These are phyloP conservation scores for Scolopax mira DNA, from an alignment of 2,113 vertebrate species.

Conservation along the genomic window DNA sequence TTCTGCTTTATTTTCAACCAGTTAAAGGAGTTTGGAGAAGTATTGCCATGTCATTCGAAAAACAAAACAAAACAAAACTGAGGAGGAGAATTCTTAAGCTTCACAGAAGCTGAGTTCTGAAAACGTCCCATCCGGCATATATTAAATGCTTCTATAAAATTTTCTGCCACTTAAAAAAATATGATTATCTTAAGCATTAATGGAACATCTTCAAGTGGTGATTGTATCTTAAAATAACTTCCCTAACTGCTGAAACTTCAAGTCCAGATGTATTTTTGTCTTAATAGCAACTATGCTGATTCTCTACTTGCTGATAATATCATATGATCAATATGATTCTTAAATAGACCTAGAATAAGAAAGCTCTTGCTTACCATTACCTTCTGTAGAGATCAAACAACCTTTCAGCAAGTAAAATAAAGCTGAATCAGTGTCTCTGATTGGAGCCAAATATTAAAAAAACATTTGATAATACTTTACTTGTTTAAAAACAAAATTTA, in stretches of 20 bases:
- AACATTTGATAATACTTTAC: neutral
- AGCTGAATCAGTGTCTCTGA: neutral
- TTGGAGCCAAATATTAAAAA: neutral
- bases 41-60: neutral
- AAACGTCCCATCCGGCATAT: neutral
- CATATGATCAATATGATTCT: neutral
- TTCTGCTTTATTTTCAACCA: neutral
- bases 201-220: neutral
- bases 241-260: neutral
- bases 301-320: neutral
- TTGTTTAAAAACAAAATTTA: neutral
- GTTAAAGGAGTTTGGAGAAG: neutral
- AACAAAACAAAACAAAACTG: neutral
- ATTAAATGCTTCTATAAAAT: neutral
- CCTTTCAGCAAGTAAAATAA: neutral
- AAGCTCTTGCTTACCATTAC: neutral
- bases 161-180: neutral
- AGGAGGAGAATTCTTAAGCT: neutral
- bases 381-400: neutral
- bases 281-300: neutral
- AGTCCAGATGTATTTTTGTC: neutral
- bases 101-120: neutral
- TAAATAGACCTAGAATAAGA: neutral
- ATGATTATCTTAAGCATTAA: neutral
- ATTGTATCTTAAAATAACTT: slow-evolving; percentile 11